Conservation (phyloP, 2,113 vertebrate species). For the Cichladusa arquata region DNA sequence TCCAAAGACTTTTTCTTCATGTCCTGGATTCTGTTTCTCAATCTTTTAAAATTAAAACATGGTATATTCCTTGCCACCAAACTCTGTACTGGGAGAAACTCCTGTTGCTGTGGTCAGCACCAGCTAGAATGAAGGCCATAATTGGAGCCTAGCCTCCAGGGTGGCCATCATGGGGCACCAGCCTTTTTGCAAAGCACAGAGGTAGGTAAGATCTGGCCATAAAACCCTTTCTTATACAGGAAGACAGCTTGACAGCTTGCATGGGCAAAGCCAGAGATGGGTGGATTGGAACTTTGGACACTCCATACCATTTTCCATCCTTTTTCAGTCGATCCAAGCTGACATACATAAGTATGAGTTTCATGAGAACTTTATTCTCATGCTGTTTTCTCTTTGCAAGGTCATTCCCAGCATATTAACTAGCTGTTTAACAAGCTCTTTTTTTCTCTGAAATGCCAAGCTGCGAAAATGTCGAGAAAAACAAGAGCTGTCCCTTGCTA, state of each 20-base stretch:
- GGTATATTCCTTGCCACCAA: neutral
- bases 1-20: neutral
- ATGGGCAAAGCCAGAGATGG: neutral
- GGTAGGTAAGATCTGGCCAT: neutral
- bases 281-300: neutral
- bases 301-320: neutral
- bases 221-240: neutral
- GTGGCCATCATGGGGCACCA: neutral
- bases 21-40: neutral
- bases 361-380: neutral
- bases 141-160: neutral
- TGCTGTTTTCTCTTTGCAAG: neutral
- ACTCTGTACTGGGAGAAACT: neutral
- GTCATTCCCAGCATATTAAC: slow-evolving; percentile 17
- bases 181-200: neutral
- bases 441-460: slow-evolving; percentile 49
- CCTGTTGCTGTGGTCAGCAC: neutral
- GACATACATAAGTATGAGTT: neutral
- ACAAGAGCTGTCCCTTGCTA: slow-evolving; percentile 21
- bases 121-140: neutral
- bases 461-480: slow-evolving; percentile 7
- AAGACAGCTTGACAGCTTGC: neutral
- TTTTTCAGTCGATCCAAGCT: neutral
- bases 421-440: neutral
- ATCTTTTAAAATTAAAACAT: neutral